Conservation (phyloP, 2,888 invertebrate genomes). For the Metopia argyrocephala region DNA sequence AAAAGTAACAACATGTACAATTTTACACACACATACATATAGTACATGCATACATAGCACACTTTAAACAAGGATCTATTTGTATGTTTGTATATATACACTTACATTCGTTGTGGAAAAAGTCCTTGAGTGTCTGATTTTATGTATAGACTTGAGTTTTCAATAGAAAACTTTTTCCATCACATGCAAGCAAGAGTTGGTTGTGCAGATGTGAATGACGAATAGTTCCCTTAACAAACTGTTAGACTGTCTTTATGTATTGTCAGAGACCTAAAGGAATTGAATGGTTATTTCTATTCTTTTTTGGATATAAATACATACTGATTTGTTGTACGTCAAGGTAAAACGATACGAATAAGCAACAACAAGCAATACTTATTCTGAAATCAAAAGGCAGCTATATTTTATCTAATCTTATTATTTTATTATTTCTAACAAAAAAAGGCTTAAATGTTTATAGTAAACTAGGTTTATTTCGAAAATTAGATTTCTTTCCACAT, state of each 20-base stretch:
- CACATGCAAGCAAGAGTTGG: background rate
- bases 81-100: too few relatives aligned
- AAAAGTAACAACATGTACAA: background rate
- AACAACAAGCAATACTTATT: too few relatives aligned
- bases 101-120: slow-evolving; percentile 58
- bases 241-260: too few relatives aligned
- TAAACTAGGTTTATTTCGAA: too few relatives aligned
- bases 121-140: slow-evolving; percentile 76
- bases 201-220: background rate
- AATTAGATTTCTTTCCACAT: too few relatives aligned
- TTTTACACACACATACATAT: background rate
- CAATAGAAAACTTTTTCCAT: slow-evolving; percentile 26
- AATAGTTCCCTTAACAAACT: background rate
- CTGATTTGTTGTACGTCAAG: background rate
- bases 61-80: too few relatives aligned
- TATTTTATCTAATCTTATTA: too few relatives aligned
- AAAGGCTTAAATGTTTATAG: too few relatives aligned
- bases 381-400: too few relatives aligned
- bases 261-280: background rate
- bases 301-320: background rate
- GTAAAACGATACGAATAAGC: too few relatives aligned
- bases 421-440: too few relatives aligned
- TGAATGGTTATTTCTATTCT: background rate
- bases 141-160: slow-evolving; percentile 71
- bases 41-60: too few relatives aligned